These are phyloP conservation scores for Psittacus erithacus DNA, from an alignment of 2,113 vertebrate species.

Conservation along the genomic window DNA sequence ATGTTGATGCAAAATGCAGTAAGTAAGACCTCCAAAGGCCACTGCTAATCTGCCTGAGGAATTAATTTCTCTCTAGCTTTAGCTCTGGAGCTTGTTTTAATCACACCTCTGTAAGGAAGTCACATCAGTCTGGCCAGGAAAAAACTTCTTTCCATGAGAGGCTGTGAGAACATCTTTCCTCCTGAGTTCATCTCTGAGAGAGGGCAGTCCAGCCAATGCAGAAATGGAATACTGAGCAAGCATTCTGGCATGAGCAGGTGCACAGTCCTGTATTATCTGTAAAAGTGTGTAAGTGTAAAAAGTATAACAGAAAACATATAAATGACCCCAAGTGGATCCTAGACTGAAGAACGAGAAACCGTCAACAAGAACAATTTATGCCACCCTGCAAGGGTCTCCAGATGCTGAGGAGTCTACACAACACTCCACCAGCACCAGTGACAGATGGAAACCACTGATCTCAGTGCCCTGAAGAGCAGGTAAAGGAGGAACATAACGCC, in stretches of 20 bases:
- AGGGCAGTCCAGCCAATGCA: not conserved
- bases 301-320: not conserved
- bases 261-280: not conserved
- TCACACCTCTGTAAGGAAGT: not conserved
- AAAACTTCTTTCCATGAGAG: not conserved
- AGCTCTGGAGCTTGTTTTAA: not conserved
- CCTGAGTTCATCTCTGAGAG: not conserved
- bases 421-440: not conserved
- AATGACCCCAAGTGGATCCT: not conserved
- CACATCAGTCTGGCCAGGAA: not conserved
- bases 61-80: not conserved
- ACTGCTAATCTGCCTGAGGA: not conserved
- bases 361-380: not conserved
- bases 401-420: not conserved
- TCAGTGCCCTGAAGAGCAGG: not conserved
- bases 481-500: not conserved
- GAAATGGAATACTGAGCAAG: not conserved
- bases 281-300: not conserved
- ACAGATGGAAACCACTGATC: not conserved
- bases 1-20: not conserved
- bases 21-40: not conserved
- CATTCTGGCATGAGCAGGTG: not conserved
- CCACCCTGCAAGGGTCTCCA: not conserved
- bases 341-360: not conserved
- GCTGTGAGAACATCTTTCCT: not conserved